Percentiles rank a stretch among this genome's conserved stretches.
Evolutionary conservation across 53 echinoderm and acorn worm genomes (phyloP).

Genomic region (Crossaster papposus): DNA sequence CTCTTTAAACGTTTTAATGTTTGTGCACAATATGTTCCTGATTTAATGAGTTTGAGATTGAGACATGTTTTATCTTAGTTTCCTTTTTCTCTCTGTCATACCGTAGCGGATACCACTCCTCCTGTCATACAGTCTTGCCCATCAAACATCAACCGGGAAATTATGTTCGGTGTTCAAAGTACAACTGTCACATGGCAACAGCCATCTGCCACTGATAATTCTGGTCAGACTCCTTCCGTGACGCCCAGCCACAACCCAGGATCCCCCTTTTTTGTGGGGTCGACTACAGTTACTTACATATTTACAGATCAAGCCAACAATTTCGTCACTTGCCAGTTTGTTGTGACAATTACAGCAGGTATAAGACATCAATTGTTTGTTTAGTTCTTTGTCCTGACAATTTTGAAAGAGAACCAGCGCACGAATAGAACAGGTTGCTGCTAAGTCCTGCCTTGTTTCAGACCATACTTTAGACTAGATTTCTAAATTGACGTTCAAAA

Average conservation of each 20-base stretch:
- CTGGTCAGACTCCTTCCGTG: background rate
- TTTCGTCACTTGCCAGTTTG: background rate
- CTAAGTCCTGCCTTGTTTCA: too few relatives aligned
- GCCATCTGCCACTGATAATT: constrained; percentile 19
- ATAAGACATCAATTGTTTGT: background rate
- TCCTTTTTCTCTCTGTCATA: background rate
- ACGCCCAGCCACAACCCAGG: background rate
- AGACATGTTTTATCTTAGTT: too few relatives aligned
- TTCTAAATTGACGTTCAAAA: too few relatives aligned
- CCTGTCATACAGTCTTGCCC: background rate
- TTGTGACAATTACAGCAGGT: background rate
- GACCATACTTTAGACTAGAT: too few relatives aligned
- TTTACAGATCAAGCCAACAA: constrained; percentile 8
- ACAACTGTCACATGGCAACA: background rate
- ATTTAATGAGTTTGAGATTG: too few relatives aligned
- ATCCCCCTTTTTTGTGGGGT: background rate
- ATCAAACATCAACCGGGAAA: background rate
- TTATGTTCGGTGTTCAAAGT: background rate
- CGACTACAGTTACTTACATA: constrained; percentile 11
- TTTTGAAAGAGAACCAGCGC: too few relatives aligned
- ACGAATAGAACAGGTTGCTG: too few relatives aligned
- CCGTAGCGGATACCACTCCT: background rate
- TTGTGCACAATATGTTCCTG: too few relatives aligned
- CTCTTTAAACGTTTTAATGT: too few relatives aligned
- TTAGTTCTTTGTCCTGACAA: too few relatives aligned